Base-by-base conservation (phyloP, 2,888 invertebrate genomes). In the Lumbricus terrestris region DNA sequence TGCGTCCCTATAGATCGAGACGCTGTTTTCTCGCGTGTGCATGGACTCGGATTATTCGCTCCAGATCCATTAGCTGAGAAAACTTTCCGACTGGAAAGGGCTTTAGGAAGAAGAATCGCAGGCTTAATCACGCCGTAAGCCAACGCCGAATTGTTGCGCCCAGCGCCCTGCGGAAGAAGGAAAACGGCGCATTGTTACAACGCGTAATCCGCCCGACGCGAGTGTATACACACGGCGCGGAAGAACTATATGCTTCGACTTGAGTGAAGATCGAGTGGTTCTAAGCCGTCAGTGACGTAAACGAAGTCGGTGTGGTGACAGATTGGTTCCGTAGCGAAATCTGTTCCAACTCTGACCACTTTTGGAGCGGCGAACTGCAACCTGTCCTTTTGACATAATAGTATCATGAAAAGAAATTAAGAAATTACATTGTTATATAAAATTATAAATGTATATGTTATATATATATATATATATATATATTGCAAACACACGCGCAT, bases 31-130 rank as follows among this genome's bases (percentile, higher is more conserved):
- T 69, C 69, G 69, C 69, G n/a, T n/a, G 69, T 16, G n/a, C 69
- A n/a, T n/a, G 0, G n/a, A 13, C 6, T n/a, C 29, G 69, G 69
- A 69, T 69, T 69, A n/a, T 69, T n/a, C 69, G 69, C n/a, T 69
- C 69, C 69, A 69, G 69, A 69, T 69, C 69, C 69, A 69, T 69
- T 69, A 69, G 69, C n/a, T 69, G 69, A 69, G 69, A 69, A 69
- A 69, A 69, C 69, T 69, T 69, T 69, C 69, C 69, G 69, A 69
- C 69, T 69, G 69, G 47, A 69, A 69, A 69, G 69, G 69, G 69
- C n/a, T n/a, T 69, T 69, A 69, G n/a, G 69, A 69, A 69, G 69
- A 69, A 69, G 69, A 69, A 69, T 69, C 69, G 69, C 16, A 8
- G 69, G 8, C 69, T n/a, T 69, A 69, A 69, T 69, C 69, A 69